These are phyloP conservation scores for Naso thynnoides DNA, from an alignment of 2,797 vertebrate species.

Conservation along the genomic window DNA sequence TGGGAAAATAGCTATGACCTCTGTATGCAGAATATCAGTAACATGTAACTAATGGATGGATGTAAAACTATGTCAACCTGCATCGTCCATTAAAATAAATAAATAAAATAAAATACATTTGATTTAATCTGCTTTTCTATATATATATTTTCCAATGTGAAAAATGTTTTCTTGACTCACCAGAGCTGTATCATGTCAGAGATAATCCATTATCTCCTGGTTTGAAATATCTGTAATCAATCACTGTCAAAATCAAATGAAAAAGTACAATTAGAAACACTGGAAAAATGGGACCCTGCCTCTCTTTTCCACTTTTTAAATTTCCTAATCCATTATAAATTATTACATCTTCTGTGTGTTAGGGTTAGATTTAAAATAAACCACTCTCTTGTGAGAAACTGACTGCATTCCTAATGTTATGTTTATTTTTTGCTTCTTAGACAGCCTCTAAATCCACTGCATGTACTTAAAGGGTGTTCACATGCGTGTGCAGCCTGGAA, in stretches of 20 bases:
- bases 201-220: background rate
- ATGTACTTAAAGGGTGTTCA: constrained; percentile 1
- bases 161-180: constrained; percentile 37
- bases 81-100: too few relatives aligned
- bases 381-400: background rate
- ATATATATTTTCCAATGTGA: background rate
- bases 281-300: too few relatives aligned
- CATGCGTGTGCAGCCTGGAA: constrained; percentile 1
- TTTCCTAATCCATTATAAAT: too few relatives aligned
- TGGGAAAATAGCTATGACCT: too few relatives aligned
- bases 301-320: background rate
- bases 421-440: background rate
- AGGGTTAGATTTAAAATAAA: too few relatives aligned
- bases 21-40: too few relatives aligned
- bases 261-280: constrained; percentile 1
- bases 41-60: too few relatives aligned
- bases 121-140: too few relatives aligned
- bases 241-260: background rate
- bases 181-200: constrained; percentile 23
- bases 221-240: background rate
- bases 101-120: too few relatives aligned
- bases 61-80: too few relatives aligned
- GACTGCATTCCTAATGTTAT: background rate
- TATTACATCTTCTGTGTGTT: too few relatives aligned
- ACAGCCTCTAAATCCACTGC: background rate